phyloP scores from a whole-genome alignment of 2,888 invertebrate genomes.

The Ephialtes manifestator region DNA sequence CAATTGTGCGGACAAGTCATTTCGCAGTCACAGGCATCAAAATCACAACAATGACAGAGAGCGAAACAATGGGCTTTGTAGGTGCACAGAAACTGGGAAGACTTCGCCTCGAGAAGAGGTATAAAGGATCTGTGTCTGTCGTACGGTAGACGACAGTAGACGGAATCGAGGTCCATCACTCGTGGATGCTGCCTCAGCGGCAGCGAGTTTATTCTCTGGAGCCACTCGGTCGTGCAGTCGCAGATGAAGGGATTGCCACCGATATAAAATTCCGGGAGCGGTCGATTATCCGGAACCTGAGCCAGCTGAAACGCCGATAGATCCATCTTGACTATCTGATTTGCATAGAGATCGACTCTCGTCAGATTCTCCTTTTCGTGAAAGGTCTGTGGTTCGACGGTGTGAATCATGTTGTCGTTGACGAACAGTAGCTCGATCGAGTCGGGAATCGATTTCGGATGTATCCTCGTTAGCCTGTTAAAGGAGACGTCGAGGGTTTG shows the following conservation, averaged over 20 bases:
- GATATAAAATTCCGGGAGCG: constrained; percentile 96
- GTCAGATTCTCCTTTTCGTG: constrained; percentile 95
- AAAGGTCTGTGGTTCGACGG: constrained; percentile 96
- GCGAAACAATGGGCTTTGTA: constrained; percentile 98
- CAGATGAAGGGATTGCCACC: constrained; percentile 98
- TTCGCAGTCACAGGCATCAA: constrained; percentile 98
- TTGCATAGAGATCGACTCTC: constrained; percentile 96
- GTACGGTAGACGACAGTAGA: constrained; percentile 95
- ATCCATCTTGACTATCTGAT: constrained; percentile 96
- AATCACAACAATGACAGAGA: constrained; percentile 98
- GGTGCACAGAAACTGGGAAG: constrained; percentile 96
- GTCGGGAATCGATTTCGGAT: constrained; percentile 92
- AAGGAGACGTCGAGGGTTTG: constrained; percentile 96
- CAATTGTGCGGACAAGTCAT: constrained; percentile 98
- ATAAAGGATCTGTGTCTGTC: constrained; percentile 94
- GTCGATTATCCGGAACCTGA: constrained; percentile 91
- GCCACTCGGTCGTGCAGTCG: constrained; percentile 98
- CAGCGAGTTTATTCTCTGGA: constrained; percentile 95
- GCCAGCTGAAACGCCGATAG: constrained; percentile 94
- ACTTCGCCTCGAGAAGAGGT: constrained; percentile 94
- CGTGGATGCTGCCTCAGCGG: constrained; percentile 95
- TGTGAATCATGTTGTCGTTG: constrained; percentile 95
- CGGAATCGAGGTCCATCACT: constrained; percentile 95
- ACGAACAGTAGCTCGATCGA: constrained; percentile 94
- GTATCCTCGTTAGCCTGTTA: constrained; percentile 93